phyloP scores from a whole-genome alignment of 2,888 invertebrate genomes.

The Atethmia centrago region DNA sequence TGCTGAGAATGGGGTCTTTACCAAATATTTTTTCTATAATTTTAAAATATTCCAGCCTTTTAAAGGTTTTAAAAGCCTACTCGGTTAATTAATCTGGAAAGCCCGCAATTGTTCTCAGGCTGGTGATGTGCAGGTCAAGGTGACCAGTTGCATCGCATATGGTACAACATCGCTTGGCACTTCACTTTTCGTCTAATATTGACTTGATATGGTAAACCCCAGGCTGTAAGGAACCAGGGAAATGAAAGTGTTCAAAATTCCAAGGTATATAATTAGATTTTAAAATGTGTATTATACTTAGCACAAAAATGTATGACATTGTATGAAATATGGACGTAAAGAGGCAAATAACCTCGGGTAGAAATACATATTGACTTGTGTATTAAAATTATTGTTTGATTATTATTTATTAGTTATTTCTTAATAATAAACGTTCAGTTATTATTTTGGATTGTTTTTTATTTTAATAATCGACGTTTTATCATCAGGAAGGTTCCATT shows the following conservation, averaged over 20 bases:
- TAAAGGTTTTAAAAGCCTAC: not conserved
- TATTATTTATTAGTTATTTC: conserved; percentile 62
- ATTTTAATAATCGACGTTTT: not conserved
- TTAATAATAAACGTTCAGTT: conserved; percentile 58
- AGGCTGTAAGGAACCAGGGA: not conserved
- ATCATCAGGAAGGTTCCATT: not conserved
- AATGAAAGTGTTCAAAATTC: not conserved
- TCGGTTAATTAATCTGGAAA: not conserved
- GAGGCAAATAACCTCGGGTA: conserved; percentile 1
- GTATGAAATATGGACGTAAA: not conserved
- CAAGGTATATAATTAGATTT: conserved; percentile 11
- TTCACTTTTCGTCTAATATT: not conserved
- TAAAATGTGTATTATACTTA: conserved; percentile 4
- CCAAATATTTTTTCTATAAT: not conserved
- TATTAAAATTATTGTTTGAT: conserved; percentile 51
- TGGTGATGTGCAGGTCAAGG: not conserved
- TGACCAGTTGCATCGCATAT: not conserved
- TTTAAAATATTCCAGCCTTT: not conserved
- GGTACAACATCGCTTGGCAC: not conserved
- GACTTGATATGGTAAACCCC: not conserved
- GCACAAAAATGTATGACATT: conserved; percentile 55
- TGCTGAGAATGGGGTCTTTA: not conserved
- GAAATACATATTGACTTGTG: conserved; percentile 26
- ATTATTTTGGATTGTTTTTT: conserved; percentile 46
- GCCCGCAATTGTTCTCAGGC: not conserved